Evolutionary conservation across 2,888 invertebrate species (phyloP), one percentile per base, ranked within the genome.

Genomic region (Perdita meconis): DNA sequence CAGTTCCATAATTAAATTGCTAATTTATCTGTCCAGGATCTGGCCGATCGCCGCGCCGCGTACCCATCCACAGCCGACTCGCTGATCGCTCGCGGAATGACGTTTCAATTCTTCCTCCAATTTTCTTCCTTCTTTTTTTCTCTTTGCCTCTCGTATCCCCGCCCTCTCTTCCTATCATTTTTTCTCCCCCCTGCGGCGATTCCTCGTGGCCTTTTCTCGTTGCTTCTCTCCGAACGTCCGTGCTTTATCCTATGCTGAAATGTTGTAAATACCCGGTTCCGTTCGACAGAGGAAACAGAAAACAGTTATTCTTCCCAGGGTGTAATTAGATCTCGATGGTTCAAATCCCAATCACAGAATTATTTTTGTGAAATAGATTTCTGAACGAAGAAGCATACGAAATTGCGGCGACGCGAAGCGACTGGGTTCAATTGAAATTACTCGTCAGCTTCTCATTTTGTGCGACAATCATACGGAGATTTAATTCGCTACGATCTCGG

Each of bases 1-100:
- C 92, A 91, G 92, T 91, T 91, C 90, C 89, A 90, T 91, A 91
- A 92, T 92, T 92, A 91, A 91, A 91, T 91, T 91, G 91, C 90
- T 90, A 91, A 92, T 92, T 92, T 91, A 92, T 91, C 89, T 88
- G 90, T 86, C 90, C 88, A 87, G 86, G 86, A 88, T 88, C 89
- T 85, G 88, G 85, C 80, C 83, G 85, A 85, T 80, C 87, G 82
- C n/a, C n/a, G n/a, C n/a, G n/a, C n/a, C 81, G 83, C 68, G 70
- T 75, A 68, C 69, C 57, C 40, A 44, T 47, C 72, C 57, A n/a
- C n/a, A 68, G 73, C 84, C 83, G 78, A 80, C 82, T 86, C 86
- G 87, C 89, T 88, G 89, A 87, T 88, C 85, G 85, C 84, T 87
- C 82, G 80, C 77, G 75, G 86, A 89, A 89, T 88, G 89, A 89